Base-by-base conservation (phyloP, 2,797 vertebrate genomes). In the Acridotheres tristis region DNA sequence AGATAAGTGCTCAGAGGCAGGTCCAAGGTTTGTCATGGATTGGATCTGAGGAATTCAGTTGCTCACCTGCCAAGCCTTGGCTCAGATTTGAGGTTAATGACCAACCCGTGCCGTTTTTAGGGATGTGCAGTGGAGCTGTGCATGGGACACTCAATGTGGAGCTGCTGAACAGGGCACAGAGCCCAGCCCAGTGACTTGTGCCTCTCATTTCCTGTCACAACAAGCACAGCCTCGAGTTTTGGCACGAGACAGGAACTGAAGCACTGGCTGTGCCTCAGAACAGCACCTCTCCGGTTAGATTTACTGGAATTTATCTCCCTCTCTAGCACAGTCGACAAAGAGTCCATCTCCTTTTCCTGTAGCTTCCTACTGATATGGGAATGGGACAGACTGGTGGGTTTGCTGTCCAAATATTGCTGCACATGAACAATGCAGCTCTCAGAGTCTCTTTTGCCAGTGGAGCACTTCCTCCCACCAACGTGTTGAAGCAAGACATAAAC, bases 101-200 rank as follows among this genome's bases (percentile, higher is more conserved):
- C 29, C 48, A 38, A 0, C 21, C 26, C 0, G 0, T 23, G 30
- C 30, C 0, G 1, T 3, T 30, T 5, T 21, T 61, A 7, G 73
- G 83, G 75, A 43, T 0, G 7, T 81, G 54, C 38, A 18, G 86
- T 18, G 11, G 5, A 36, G 76, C 80, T 22, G 15, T 19, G 50
- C 14, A 0, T 21, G 23, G 71, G 22, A 36, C 57, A 9, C 8
- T 1, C 1, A 18, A 0, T 5, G 4, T 4, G 17, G 55, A 32
- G 13, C 34, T 27, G 61, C 63, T 27, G 62, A 47, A 2, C 42
- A 10, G 47, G 47, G 83, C 66, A 16, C 58, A 61, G 79, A 66
- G 82, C 42, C 54, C 5, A 11, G 29, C 54, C 3, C 5, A 11
- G 17, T 15, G 50, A 19, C 34, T 32, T 11, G 79, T 83, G 71